Conservation (phyloP, 2,113 vertebrate genomes). For the Coregonus clupeaformis region DNA sequence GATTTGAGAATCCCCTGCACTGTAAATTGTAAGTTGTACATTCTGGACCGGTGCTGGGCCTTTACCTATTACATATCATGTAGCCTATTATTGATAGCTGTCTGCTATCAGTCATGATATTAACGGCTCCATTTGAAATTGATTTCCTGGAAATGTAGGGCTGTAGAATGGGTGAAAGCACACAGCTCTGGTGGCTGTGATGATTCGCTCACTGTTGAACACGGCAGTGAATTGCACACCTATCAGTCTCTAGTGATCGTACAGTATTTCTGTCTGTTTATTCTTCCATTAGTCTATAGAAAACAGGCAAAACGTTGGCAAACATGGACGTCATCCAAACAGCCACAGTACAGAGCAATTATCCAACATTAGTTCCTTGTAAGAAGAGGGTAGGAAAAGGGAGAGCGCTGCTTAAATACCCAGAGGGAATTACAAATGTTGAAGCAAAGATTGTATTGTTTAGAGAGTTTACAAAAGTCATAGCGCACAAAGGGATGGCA, state of each 20-base stretch:
- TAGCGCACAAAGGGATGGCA: constrained; percentile 41
- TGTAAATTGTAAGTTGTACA: not conserved
- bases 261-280: not conserved
- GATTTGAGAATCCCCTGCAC: not conserved
- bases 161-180: not conserved
- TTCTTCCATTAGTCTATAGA: constrained; percentile 36
- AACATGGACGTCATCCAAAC: constrained; percentile 67
- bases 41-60: not conserved
- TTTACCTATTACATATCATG: not conserved
- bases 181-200: not conserved
- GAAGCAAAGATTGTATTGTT: not conserved
- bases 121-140: not conserved
- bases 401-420: not conserved
- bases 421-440: not conserved
- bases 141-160: not conserved
- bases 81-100: not conserved
- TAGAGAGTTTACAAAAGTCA: constrained; percentile 16
- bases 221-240: too few relatives aligned
- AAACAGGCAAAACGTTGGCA: constrained; percentile 52
- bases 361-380: constrained; percentile 71
- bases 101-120: not conserved
- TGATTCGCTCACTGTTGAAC: not conserved
- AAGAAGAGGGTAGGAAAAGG: constrained; percentile 49
- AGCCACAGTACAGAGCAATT: constrained; percentile 61
- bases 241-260: not conserved